Evolutionary conservation across 2,888 invertebrate genomes (phyloP), one percentile per base, ranked within the genome.

Genomic region (Eilema depressum): DNA sequence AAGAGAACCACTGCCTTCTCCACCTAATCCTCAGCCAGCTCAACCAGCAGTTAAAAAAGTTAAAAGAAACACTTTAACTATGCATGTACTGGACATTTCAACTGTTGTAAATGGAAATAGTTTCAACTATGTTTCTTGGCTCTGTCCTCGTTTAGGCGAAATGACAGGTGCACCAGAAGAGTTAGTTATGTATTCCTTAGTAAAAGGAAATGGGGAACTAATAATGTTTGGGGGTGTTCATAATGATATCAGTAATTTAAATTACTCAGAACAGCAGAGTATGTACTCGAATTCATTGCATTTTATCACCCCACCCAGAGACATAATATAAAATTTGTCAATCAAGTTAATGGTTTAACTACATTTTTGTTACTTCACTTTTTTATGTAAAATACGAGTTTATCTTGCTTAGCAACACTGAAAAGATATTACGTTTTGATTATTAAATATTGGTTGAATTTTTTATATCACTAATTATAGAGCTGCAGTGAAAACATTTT

Each of bases 171-270:
- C 97, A 37, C 99, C 99, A 0, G 98, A 98, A 88, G 98, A 99
- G 88, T 96, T 98, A 65, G 98, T 99, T 79, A 96, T 99, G 85
- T 99, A 99, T 89, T 97, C 98, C 47, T 96, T 99, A 82, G 97
- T 98, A 8, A 96, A 97, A 77, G 99, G 99, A 20, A 97, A 98
- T 87, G 98, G 98, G 17, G 99, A 99, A 95, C 92, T 99, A 37
- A 97, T 99, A 68, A 97, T 99, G 96, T 99, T 99, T 95, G 99
- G 99, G n/a, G 99, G 99, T 71, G 98, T 99, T 79, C 97, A 97
- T 84, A 98, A 98, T 89, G 97, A 98, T 88, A 96, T 96, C 71
- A 95, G 96, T 75, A 96, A 96, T 75, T 90, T 96, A 75, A 96
- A 96, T 85, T 92, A 91, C 75, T 87, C 93, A 76, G 96, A 96